Evolutionary conservation across 1,140 invertebrate genomes (phyloP).

Genomic region (Choristoneura fumiferana): DNA sequence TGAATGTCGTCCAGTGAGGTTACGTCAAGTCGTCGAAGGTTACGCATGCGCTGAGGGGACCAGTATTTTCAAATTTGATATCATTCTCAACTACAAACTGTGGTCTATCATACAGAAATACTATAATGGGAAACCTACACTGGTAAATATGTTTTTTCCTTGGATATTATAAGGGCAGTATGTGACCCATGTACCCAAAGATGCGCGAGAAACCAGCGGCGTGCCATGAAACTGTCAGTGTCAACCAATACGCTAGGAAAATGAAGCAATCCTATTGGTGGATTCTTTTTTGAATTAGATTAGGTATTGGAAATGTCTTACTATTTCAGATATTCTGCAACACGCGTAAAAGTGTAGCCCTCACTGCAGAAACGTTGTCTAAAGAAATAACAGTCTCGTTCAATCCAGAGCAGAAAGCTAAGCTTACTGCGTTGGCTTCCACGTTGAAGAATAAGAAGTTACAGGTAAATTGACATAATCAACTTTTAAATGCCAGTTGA

Average conservation of each 20-base stretch:
- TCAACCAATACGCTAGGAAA: no score
- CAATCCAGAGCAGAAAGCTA: conserved; percentile 75
- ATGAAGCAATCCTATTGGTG: no score
- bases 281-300: not conserved
- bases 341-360: conserved; percentile 85
- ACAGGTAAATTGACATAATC: conserved; percentile 67
- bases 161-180: no score
- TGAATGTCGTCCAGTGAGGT: conserved; percentile 84
- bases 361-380: conserved; percentile 82
- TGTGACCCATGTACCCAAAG: no score
- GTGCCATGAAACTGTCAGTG: no score
- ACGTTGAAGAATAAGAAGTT: conserved; percentile 81
- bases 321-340: conserved; percentile 84
- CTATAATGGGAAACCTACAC: conserved; percentile 85
- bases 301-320: not conserved
- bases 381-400: conserved; percentile 80
- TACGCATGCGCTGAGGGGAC: conserved; percentile 78
- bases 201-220: no score
- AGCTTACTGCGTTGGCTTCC: conserved; percentile 72
- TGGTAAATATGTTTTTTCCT: conserved; percentile 78
- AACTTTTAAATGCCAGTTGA: no score
- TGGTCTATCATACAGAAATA: conserved; percentile 84
- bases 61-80: conserved; percentile 87
- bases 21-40: conserved; percentile 86
- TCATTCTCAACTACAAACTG: conserved; percentile 87